Evolutionary conservation across 2,113 vertebrate species (phyloP), one percentile per base, ranked within the genome.

Genomic region (Onychostoma macrolepis): DNA sequence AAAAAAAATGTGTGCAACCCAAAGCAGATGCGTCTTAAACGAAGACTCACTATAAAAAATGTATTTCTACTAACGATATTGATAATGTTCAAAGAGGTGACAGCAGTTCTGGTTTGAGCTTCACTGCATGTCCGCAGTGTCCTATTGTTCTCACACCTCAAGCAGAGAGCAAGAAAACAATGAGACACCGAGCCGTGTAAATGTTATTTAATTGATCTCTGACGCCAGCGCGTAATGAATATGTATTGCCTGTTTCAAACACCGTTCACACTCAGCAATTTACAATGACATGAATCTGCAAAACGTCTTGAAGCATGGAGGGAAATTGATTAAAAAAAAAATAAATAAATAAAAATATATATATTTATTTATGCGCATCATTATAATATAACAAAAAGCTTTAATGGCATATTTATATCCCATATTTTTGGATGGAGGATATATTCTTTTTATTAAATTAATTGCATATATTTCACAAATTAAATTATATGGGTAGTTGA

Each of bases 141-240:
- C 38, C 13, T 13, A 43, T 45, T 75, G 38, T 75, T 45, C 38
- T 75, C 72, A 43, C 71, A 75, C 41, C 72, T 76, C 41, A 28
- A 45, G 72, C 41, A 76, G 72, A 45, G 38, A n/a, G 1, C 24
- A 4, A 38, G 72, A 11, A 11, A 75, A 38, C 72, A 76, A 48
- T 76, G n/a, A 26, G 41, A 45, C 11, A 28, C 41, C 2, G 72
- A 76, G 72, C 2, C n/a, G 41, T 45, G 72, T 28, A 48, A 45
- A 76, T 48, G 41, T 3, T 9, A 9, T 76, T 76, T 76, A 45
- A 76, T 48, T 76, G 72, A 76, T 76, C 72, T 9, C 72, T 76
- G 41, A 76, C 41, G 72, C 72, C 72, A 28, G 72, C 6, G 11
- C 72, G 15, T 45, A 76, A 76, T 76, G 72, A 80, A 80, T 80